A percentile compares a stretch with the other conserved stretches of the same genome.
Conservation (phyloP, 1,140 invertebrate species). For the Neodiprion virginianus region DNA sequence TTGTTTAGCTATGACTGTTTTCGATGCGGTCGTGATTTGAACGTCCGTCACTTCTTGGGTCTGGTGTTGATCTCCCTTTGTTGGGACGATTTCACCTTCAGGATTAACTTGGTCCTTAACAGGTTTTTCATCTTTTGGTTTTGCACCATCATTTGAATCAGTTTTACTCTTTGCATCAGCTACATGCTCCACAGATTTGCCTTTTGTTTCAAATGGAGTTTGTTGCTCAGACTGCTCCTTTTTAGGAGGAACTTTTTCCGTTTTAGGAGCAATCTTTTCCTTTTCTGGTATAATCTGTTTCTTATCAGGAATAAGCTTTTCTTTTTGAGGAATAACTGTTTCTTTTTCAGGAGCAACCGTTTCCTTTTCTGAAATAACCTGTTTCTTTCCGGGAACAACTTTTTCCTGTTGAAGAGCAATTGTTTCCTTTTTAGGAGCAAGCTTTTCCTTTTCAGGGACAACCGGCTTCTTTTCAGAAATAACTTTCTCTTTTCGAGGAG, state of each 20-base stretch:
- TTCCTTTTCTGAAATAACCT: neutral
- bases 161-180: neutral
- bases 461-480: neutral
- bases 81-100: slow-evolving; percentile 40
- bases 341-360: neutral
- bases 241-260: neutral
- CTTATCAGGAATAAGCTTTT: neutral
- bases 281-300: slow-evolving; percentile 8
- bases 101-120: slow-evolving; percentile 2
- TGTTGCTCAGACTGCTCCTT: neutral
- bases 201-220: neutral
- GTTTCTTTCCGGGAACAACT: neutral
- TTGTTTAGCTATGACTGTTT: neutral
- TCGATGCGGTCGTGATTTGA: slow-evolving; percentile 18
- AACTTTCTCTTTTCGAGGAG: neutral
- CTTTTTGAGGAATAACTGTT: neutral
- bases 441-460: neutral
- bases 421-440: neutral
- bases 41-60: slow-evolving; percentile 42
- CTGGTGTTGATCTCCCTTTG: slow-evolving; percentile 47
- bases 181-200: neutral
- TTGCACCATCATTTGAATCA: slow-evolving; percentile 8
- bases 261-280: neutral
- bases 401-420: neutral
- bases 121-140: slow-evolving; percentile 1